phyloP scores from a whole-genome alignment of 2,797 vertebrate genomes.

The Ceyx erithaca region DNA sequence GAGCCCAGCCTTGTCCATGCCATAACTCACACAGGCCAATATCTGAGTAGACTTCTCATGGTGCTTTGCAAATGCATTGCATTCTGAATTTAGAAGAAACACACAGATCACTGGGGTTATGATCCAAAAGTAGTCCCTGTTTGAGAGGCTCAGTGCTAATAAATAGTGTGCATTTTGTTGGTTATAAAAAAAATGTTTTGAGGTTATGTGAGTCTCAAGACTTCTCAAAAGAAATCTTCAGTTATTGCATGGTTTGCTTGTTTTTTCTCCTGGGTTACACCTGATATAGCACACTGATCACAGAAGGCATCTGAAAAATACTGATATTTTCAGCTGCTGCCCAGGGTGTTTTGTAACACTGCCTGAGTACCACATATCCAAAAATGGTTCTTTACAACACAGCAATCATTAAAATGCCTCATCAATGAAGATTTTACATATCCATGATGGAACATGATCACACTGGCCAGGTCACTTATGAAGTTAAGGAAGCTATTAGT shows the following conservation, averaged over 20 bases:
- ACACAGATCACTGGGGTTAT: background rate
- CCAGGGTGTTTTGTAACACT: background rate
- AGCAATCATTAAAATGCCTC: background rate
- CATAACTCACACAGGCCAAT: background rate
- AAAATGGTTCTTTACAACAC: background rate
- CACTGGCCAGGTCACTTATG: background rate
- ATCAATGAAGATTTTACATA: background rate
- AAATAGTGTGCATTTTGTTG: background rate
- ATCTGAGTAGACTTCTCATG: background rate
- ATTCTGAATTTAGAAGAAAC: background rate
- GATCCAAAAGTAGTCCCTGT: background rate
- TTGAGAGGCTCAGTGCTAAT: background rate
- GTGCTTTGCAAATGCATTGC: background rate
- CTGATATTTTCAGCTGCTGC: background rate
- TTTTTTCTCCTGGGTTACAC: background rate
- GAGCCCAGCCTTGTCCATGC: background rate
- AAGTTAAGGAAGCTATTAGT: background rate
- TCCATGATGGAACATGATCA: background rate
- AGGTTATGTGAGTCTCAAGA: background rate
- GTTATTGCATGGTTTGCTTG: background rate
- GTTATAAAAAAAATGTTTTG: background rate
- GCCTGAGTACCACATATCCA: background rate
- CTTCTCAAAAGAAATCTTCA: background rate
- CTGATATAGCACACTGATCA: background rate
- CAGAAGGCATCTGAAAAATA: conserved; percentile 13